phyloP scores from a whole-genome alignment of 2,797 vertebrate genomes.

The Sphaeramia orbicularis region DNA sequence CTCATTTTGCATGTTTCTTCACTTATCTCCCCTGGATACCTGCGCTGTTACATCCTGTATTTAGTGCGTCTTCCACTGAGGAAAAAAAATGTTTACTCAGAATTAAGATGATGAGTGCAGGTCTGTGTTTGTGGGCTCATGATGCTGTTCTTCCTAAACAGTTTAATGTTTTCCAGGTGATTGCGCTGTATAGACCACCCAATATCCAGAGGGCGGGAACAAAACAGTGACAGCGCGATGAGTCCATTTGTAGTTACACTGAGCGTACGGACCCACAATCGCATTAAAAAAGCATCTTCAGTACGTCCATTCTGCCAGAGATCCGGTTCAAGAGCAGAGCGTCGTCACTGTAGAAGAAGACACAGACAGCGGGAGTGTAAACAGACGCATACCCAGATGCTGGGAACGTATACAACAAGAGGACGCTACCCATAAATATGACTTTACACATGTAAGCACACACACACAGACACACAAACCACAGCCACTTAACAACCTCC shows the following conservation, averaged over 20 bases:
- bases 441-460: conserved; percentile 34
- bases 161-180: conserved; percentile 50
- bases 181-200: conserved; percentile 56
- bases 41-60: too few relatives aligned
- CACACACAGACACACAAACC: conserved; percentile 22
- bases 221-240: conserved; percentile 35
- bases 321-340: conserved; percentile 1
- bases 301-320: neutral
- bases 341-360: conserved; percentile 4
- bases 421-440: conserved; percentile 48
- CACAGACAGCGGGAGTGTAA: conserved; percentile 39
- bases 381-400: conserved; percentile 48
- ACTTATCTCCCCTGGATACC: too few relatives aligned
- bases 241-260: conserved; percentile 31
- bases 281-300: conserved; percentile 41
- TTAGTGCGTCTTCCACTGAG: too few relatives aligned
- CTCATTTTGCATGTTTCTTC: too few relatives aligned
- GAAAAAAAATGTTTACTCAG: neutral
- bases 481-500: conserved; percentile 35
- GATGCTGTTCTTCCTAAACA: conserved; percentile 51
- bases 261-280: conserved; percentile 36
- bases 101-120: conserved; percentile 19
- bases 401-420: conserved; percentile 48
- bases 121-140: conserved; percentile 39
- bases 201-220: neutral